Evolutionary conservation across 2,888 invertebrate species (phyloP).

Genomic region (Litoditis marina): DNA sequence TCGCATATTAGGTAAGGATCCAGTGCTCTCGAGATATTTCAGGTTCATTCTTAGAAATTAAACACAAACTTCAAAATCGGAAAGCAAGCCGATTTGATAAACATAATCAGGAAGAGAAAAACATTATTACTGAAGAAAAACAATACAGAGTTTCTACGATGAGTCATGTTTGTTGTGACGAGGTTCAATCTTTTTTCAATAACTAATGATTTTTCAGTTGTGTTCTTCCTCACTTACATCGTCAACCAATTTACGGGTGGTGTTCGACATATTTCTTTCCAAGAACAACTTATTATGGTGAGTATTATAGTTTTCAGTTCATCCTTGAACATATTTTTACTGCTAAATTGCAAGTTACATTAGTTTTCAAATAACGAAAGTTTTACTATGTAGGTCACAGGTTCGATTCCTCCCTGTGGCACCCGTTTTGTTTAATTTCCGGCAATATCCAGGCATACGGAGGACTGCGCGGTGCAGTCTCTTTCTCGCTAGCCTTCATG

Average conservation of each 20-base stretch:
- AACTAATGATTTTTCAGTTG: slow-evolving; percentile 61
- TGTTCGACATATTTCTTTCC: slow-evolving; percentile 64
- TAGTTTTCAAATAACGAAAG: too few relatives aligned
- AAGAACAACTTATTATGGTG: slow-evolving; percentile 68
- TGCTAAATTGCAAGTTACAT: neutral
- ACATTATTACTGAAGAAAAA: too few relatives aligned
- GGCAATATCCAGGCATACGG: slow-evolving; percentile 65
- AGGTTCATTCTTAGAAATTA: slow-evolving; percentile 1
- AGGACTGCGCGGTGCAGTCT: slow-evolving; percentile 68
- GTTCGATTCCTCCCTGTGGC: too few relatives aligned
- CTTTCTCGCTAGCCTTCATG: slow-evolving; percentile 68
- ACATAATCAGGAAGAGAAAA: too few relatives aligned
- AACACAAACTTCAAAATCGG: neutral
- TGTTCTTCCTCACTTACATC: slow-evolving; percentile 65
- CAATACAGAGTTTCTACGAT: too few relatives aligned
- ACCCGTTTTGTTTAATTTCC: neutral
- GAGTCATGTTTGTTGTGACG: too few relatives aligned
- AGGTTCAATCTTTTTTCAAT: too few relatives aligned
- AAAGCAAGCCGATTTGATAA: neutral
- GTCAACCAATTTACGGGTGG: slow-evolving; percentile 64
- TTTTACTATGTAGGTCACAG: too few relatives aligned
- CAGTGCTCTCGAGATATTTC: too few relatives aligned
- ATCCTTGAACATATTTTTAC: too few relatives aligned
- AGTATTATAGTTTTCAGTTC: too few relatives aligned
- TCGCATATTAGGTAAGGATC: slow-evolving; percentile 42